Base-by-base conservation (phyloP, 2,888 invertebrate species). In the Hirtodrosophila trivittata region DNA sequence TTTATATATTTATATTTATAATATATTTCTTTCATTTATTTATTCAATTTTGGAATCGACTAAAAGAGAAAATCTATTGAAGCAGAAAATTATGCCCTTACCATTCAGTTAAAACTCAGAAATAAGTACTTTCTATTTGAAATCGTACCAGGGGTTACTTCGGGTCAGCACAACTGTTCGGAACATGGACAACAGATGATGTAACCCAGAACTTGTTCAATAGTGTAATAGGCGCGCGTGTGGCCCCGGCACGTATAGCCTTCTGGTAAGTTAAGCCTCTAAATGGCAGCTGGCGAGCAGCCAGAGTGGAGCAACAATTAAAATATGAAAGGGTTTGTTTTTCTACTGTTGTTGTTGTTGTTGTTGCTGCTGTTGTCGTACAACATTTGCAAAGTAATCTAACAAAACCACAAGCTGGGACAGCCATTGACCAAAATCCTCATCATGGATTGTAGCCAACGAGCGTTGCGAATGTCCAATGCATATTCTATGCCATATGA, bases 251-350 rank as follows among this genome's bases (percentile, higher is more conserved):
- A 83, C 82, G 82, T 82, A 81, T 37, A 37, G 41, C 21, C 51
- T 16, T 39, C 41, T 50, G 43, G 25, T 28, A 56, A 58, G 56
- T 65, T 84, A 77, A 86, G 85, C 85, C 87, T 63, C 33, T 6
- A 16, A 59, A 59, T 47, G 82, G 64, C 85, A 86, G 86, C 71
- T 86, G 76, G 14, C 42, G 8, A 52, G 39, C 45, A 50, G 18
- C 4, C 38, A 32, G 30, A n/a, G 30, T 32, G 47, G 25, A 37
- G 42, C 35, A 54, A 75, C 85, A 82, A 82, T 81, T 86, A 81
- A 86, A 84, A 84, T 86, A 77, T 82, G 72, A 82, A 82, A 86
- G 82, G 85, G 85, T 77, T 81, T 39, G 82, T 77, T 86, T 39
- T 41, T n/a, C 9, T 39, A 18, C 5, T 21, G 18, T 43, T 58